Conservation (phyloP, 2,113 vertebrate genomes). For the Aix galericulata region DNA sequence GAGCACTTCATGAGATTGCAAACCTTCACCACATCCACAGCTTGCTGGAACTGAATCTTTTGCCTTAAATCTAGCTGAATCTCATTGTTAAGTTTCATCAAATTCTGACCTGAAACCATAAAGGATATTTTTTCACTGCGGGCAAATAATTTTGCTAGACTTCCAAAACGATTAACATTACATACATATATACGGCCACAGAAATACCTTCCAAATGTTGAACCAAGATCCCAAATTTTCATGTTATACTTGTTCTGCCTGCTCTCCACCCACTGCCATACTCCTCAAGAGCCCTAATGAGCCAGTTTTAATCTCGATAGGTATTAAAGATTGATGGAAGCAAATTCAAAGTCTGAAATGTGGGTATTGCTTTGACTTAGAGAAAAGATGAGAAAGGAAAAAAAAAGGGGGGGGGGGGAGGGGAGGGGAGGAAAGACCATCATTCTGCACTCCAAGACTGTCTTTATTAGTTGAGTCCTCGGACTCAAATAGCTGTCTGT, state of each 20-base stretch:
- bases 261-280: background rate
- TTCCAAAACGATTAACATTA: background rate
- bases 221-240: no score
- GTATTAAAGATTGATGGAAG: background rate
- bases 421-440: background rate
- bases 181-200: background rate
- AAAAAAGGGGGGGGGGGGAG: no score
- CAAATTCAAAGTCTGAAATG: background rate
- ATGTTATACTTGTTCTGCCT: rapidly evolving
- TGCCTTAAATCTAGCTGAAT: background rate
- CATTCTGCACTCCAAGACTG: background rate
- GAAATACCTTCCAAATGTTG: background rate
- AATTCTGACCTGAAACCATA: background rate
- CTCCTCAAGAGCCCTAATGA: background rate
- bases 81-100: background rate
- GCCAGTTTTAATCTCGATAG: background rate
- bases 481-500: background rate
- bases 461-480: no score
- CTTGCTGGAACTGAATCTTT: background rate
- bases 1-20: background rate
- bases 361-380: background rate
- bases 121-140: background rate
- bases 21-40: background rate
- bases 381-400: background rate
- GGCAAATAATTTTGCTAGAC: background rate